Evolutionary conservation across 2,797 vertebrate species (phyloP), one percentile per base, ranked within the genome.

Genomic region (Lindbergichthys nudifrons): DNA sequence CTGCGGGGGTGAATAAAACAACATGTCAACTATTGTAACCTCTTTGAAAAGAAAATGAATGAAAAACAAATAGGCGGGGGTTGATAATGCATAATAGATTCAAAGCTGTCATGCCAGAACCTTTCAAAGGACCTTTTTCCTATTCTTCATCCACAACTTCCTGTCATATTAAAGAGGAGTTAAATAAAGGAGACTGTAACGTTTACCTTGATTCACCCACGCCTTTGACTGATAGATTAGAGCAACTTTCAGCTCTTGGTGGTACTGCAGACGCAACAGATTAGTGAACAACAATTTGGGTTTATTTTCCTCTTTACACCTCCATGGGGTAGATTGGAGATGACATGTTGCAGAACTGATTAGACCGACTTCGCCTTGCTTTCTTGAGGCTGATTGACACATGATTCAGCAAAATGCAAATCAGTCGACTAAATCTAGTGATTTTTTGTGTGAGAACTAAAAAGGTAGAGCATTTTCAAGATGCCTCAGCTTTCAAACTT

Each of bases 301-400:
- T 72, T 77, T 61, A 76, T 79, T 84, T 73, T 72, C 62, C 67
- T 64, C 54, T 73, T 77, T 75, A 60, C 64, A 77, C 42, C 87
- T 75, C 64, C 67, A 77, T 80, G 85, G 83, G 83, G 87, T 81
- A 77, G 73, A 87, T 88, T 89, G 77, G 72, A 74, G 73, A 78
- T 64, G 75, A 80, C 7, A 14, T 64, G 71, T 65, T 78, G 81
- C 77, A 73, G 82, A 80, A 66, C 67, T 87, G 86, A 87, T 87
- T 82, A 75, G 61, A 36, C 50, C 23, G 64, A 77, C 70, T 86
- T 76, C 50, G 81, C 65, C 23, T 10, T 45, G 51, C 53, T 60
- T 63, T 65, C 53, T 68, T 41, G 23, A 52, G 64, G 76, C 64
- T 85, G 82, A 86, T 85, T 89, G 87, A 86, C 73, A 80, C 56